A percentile compares a stretch with the other conserved stretches of the same genome.
Conservation (phyloP, 35 echinoderm and acorn worm species). For the Chiridota heheva region DNA sequence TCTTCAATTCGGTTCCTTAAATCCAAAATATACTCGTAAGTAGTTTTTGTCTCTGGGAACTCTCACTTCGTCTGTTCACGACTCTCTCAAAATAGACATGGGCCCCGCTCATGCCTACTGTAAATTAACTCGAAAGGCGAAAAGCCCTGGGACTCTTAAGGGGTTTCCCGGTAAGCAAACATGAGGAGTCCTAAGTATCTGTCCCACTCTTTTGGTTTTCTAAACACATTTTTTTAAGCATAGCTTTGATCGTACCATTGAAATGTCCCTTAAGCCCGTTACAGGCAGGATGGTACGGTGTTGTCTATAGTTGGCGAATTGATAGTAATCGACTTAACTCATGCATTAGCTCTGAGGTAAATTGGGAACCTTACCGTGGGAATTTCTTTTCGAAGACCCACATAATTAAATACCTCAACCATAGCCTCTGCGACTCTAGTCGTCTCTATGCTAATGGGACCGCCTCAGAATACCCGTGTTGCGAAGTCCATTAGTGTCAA, state of each 20-base stretch:
- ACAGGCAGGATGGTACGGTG: conserved; percentile 53
- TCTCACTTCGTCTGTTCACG: conserved; percentile 3
- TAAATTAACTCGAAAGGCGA: neutral
- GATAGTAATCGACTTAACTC: conserved; percentile 43
- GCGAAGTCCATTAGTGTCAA: conserved; percentile 18
- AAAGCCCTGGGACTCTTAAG: neutral
- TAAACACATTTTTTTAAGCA: conserved; percentile 15
- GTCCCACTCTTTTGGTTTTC: conserved; percentile 52
- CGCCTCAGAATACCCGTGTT: conserved; percentile 56
- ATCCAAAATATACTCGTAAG: conserved; percentile 7
- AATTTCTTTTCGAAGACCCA: conserved; percentile 67
- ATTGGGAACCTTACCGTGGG: conserved; percentile 65
- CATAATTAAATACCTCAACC: conserved; percentile 42
- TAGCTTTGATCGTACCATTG: conserved; percentile 36
- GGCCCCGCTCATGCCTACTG: neutral
- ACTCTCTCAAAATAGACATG: neutral
- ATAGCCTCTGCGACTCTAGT: conserved; percentile 55
- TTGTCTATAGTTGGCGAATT: conserved; percentile 43
- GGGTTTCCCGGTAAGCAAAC: neutral
- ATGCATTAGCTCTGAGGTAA: conserved; percentile 61
- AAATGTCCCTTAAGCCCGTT: conserved; percentile 44
- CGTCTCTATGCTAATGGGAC: conserved; percentile 49
- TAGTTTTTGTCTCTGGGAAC: conserved; percentile 2
- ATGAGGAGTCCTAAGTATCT: conserved; percentile 34
- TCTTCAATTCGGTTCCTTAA: neutral